Evolutionary conservation across 2,888 invertebrate species (phyloP), one percentile per base, ranked within the genome.

Genomic region (Drosophila neoperkinsi): DNA sequence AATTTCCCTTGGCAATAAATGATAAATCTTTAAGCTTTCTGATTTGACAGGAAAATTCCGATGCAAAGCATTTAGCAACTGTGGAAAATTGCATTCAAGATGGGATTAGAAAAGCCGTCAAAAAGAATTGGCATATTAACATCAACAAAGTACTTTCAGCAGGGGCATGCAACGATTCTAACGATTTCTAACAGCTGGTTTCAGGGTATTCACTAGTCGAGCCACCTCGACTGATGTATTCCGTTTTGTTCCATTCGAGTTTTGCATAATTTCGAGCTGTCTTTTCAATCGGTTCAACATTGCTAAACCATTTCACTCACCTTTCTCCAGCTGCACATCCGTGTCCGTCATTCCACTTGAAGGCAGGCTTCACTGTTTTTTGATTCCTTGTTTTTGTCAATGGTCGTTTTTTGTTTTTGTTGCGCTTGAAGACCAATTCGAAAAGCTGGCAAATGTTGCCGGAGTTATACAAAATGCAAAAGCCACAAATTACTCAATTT

Each of bases 311-410:
- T 38, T 28, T 9, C 33, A 68, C 74, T 61, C 57, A 78, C 79
- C 79, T 73, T 68, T 64, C 53, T 78, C 77, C 60, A 62, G 56
- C 53, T 74, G 74, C 79, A 36, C 61, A 51, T 77, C 63, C 21
- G 64, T 55, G 52, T 76, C 73, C 28, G 53, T 58, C 79, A 78
- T 76, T 25, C 52, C 53, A 46, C 41, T 18, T 18, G 25, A 18
- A 38, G 13, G 18, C 31, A 6, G 4, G 28, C 49, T 21, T 34
- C 52, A 33, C 38, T 49, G n/a, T 64, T 50, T 34, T 34, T 18
- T 28, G 34, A 18, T 7, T 53, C 10, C 21, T 33, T n/a, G 25
- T 36, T 51, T 31, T 38, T 16, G 6, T 38, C 34, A 33, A 18
- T 18, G 33, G 7, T 21, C 10, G 33, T 18, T 3, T 46, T 18